These are phyloP conservation scores for Philereme transversata DNA, from an alignment of 2,888 invertebrate species.

Conservation along the genomic window DNA sequence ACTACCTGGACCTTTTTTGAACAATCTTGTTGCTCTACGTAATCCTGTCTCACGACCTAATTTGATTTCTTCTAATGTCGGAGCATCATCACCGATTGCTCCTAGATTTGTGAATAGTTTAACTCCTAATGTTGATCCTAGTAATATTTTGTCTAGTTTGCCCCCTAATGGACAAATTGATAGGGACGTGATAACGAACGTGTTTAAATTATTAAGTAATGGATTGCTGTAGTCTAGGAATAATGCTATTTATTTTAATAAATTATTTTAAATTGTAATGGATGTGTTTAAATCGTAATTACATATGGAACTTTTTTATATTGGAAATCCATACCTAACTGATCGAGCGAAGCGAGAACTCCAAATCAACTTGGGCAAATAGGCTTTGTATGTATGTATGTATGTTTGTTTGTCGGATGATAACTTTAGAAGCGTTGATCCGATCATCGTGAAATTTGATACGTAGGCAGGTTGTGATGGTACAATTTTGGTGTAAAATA, in stretches of 20 bases:
- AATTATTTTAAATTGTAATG: no score
- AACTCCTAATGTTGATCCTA: conserved; percentile 25
- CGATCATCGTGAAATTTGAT: no score
- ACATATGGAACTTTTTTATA: no score
- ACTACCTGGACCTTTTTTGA: conserved; percentile 56
- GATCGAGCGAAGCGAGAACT: no score
- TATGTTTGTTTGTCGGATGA: no score
- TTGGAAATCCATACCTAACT: no score
- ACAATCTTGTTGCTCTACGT: conserved; percentile 45
- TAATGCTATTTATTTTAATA: not conserved
- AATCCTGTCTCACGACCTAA: not conserved
- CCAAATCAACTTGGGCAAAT: no score
- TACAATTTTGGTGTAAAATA: no score
- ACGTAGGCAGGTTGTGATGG: no score
- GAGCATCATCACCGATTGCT: conserved; percentile 30
- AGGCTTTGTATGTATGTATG: no score
- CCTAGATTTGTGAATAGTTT: conserved; percentile 29
- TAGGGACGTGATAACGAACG: conserved; percentile 20
- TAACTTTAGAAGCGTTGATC: no score
- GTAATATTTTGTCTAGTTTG: conserved; percentile 9
- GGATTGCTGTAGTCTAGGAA: conserved; percentile 12
- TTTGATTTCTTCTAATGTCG: conserved; percentile 29
- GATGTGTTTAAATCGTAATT: no score
- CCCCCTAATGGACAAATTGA: conserved; percentile 16
- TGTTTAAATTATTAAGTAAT: conserved; percentile 29